These are phyloP conservation scores for Calonectris borealis DNA, from an alignment of 2,113 vertebrate genomes.

Conservation along the genomic window DNA sequence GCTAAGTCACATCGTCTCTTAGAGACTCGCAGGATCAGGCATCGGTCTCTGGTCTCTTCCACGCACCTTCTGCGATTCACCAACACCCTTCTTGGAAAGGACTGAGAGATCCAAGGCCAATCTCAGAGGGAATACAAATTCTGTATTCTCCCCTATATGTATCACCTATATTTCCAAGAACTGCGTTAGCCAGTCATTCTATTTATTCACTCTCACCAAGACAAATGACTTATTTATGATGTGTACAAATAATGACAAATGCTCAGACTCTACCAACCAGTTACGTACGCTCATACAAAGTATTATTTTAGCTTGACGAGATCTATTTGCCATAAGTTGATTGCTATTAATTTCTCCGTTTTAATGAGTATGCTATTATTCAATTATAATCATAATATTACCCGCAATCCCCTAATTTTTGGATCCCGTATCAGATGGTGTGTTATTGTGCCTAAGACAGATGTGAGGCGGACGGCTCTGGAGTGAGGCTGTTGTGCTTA, in stretches of 20 bases:
- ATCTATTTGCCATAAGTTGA: slow-evolving; percentile 30
- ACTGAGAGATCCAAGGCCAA: not conserved
- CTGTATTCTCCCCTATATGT: not conserved
- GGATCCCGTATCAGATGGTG: not conserved
- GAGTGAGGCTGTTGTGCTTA: not conserved
- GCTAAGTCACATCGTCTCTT: not conserved
- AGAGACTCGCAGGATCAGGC: not conserved
- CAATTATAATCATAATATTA: slow-evolving; percentile 34
- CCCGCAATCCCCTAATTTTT: slow-evolving; percentile 13
- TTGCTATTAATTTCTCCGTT: slow-evolving; percentile 44
- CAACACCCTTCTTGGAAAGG: not conserved
- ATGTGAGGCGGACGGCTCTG: not conserved
- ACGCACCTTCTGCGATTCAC: not conserved
- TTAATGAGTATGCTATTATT: slow-evolving; percentile 20
- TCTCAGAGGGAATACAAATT: not conserved
- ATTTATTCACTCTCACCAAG: not conserved
- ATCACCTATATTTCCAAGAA: not conserved
- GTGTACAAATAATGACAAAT: slow-evolving; percentile 15
- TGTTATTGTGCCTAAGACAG: not conserved
- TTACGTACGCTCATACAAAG: not conserved
- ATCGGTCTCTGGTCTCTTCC: not conserved
- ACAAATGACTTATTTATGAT: slow-evolving; percentile 11
- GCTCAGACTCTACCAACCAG: not conserved
- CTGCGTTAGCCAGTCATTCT: not conserved
- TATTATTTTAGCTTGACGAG: slow-evolving; percentile 10